Evolutionary conservation across 2,888 invertebrate species (phyloP), one percentile per base, ranked within the genome.

Genomic region (Incurvaria masculella): DNA sequence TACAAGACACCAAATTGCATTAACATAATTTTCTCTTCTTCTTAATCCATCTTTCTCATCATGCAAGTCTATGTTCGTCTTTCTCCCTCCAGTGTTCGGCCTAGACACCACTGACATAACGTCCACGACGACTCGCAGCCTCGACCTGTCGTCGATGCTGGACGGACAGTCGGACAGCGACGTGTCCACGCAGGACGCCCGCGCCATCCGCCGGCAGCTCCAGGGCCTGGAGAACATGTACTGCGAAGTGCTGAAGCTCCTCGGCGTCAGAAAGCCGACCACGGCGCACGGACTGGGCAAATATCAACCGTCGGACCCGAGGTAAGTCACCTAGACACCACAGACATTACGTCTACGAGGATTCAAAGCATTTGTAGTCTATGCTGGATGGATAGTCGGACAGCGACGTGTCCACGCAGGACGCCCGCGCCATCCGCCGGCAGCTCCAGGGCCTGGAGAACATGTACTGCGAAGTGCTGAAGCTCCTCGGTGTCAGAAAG

Each of bases 201-300:
- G 88, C 55, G 87, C 89, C 26, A 91, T 92, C 53, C 76, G 91
- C 20, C 84, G 89, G 52, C 93, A 93, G 63, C 72, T 93, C 27
- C 85, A 91, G 60, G 91, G 91, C 0, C 72, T 93, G 4, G 92
- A 93, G 76, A 87, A 84, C 56, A 93, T 92, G 92, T 93, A 93
- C 63, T 88, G 88, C 0, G 91, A 92, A 75, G 93, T 91, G 60
- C 57, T 80, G 53, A 75, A 80, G 54, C 66, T 80, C 55, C 59
- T 80, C 5, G 78, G 80, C 0, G 69, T 72, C 0, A 57, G 69
- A 55, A 65, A 67, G 33, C 69, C 70, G 0, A 53, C 65, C 1
- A 55, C 51, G 45, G 21, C 19, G 10, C 53, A 54, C 21, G 61
- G 61, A 18, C 52, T 68, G 38, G 60, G 65, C 1, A 62, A 63